Conservation (phyloP, 2,888 invertebrate species). For the Xanthia icteritia region DNA sequence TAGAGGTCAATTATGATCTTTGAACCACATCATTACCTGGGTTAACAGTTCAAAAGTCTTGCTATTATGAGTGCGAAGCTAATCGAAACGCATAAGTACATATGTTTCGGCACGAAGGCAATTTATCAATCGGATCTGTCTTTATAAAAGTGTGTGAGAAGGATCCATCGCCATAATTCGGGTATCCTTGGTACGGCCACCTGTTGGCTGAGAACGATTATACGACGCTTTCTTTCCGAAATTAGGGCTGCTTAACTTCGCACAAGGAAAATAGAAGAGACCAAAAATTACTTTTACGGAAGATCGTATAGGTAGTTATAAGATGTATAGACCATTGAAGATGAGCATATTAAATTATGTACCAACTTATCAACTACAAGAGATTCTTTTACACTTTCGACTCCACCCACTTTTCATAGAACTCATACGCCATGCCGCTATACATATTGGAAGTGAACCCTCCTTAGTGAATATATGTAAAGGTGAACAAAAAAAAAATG, state of each 20-base stretch:
- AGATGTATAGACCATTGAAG: not conserved
- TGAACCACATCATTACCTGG: not conserved
- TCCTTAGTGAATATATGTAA: too few relatives aligned
- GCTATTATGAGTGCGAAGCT: not conserved
- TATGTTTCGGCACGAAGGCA: not conserved
- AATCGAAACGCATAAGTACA: not conserved
- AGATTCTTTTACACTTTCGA: not conserved
- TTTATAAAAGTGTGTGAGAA: slow-evolving; percentile 22
- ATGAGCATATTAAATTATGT: not conserved
- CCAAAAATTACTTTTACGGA: not conserved
- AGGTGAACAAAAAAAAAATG: too few relatives aligned
- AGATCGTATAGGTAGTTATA: not conserved
- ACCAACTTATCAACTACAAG: not conserved
- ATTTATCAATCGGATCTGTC: slow-evolving; percentile 6
- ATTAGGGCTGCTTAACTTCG: slow-evolving; percentile 51
- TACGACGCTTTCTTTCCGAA: slow-evolving; percentile 50
- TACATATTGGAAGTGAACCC: too few relatives aligned
- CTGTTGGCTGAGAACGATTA: slow-evolving; percentile 62
- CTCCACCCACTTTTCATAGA: too few relatives aligned
- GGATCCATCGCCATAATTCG: slow-evolving; percentile 18
- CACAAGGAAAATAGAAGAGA: slow-evolving; percentile 18
- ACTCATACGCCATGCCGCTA: too few relatives aligned
- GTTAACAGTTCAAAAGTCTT: not conserved
- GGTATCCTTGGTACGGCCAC: slow-evolving; percentile 51
- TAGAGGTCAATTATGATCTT: slow-evolving; percentile 5